Evolutionary conservation across 2,113 vertebrate genomes (phyloP).

Genomic region (Neofelis nebulosa): DNA sequence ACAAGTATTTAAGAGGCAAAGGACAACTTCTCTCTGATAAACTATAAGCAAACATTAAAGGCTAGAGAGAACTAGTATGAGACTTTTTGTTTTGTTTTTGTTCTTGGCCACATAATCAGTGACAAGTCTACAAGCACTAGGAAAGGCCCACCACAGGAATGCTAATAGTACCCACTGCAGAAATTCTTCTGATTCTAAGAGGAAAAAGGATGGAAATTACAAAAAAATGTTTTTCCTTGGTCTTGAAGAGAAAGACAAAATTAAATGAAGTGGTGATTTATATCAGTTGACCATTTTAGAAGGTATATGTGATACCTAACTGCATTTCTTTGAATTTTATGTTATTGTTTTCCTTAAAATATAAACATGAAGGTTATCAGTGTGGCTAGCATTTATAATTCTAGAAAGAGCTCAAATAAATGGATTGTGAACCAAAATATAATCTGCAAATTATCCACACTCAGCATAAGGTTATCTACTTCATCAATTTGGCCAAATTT

Average conservation of each 20-base stretch:
- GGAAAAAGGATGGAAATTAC: neutral
- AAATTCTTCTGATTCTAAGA: neutral
- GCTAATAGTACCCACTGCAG: neutral
- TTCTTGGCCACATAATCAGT: neutral
- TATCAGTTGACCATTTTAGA: neutral
- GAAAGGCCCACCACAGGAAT: neutral
- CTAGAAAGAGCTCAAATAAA: neutral
- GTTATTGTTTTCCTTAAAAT: slow-evolving; percentile 29
- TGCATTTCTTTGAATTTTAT: neutral
- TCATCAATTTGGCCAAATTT: neutral
- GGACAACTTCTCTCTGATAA: neutral
- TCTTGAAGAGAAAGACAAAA: neutral
- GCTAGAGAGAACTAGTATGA: neutral
- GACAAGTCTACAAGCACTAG: neutral
- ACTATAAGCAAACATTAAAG: neutral
- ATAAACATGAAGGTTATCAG: neutral
- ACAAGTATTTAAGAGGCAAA: neutral
- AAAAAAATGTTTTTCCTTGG: neutral
- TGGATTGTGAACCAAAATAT: neutral
- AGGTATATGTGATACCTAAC: neutral
- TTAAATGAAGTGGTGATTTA: neutral
- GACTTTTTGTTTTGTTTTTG: neutral
- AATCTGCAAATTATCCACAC: neutral
- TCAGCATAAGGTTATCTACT: neutral
- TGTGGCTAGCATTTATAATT: neutral